Base-by-base conservation (phyloP, 2,888 invertebrate species). In the Oxytorus armatus region DNA sequence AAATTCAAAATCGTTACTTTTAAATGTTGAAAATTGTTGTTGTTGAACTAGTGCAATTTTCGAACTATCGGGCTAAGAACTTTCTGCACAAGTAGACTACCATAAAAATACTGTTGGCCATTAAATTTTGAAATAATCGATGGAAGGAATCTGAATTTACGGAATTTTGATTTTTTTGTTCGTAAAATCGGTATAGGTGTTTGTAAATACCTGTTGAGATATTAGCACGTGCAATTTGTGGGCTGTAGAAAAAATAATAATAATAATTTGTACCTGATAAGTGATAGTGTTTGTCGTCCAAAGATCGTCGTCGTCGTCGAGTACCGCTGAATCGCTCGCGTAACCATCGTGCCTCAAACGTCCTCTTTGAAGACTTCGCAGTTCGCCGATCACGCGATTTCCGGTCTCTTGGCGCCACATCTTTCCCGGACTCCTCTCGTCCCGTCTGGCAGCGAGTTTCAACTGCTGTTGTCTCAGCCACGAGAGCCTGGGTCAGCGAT, bases 391-490 rank as follows among this genome's bases (percentile, higher is more conserved):
- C 76, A 95, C 92, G 36, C 94, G 92, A 82, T 94, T 93, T 92
- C 96, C 96, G 89, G 95, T 94, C 91, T 96, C 96, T 88, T 95
- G 95, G 81, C 95, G 93, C 91, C 95, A 94, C 89, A 96, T 94
- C 82, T 87, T 90, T n/a, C 88, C 86, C 1, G 91, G 92, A 72
- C 89, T 90, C 23, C 88, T 86, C 79, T 95, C 95, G 90, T 96
- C 96, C 86, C 95, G 94, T 85, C 96, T 94, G 86, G 96, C 96
- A 61, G 96, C 94, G 55, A 97, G 93, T 90, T 96, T 96, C 90
- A 96, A 94, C 89, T 97, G 97, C 89, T 97, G 97, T 83, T 95
- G 93, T 91, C 96, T 96, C 81, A 97, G 93, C 97, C 97, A 97
- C 72, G 96, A 91, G 77, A 90, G 86, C 77, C 92, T 92, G n/a